Conservation (phyloP, 2,888 invertebrate genomes). For the Ctenicera cuprea region DNA sequence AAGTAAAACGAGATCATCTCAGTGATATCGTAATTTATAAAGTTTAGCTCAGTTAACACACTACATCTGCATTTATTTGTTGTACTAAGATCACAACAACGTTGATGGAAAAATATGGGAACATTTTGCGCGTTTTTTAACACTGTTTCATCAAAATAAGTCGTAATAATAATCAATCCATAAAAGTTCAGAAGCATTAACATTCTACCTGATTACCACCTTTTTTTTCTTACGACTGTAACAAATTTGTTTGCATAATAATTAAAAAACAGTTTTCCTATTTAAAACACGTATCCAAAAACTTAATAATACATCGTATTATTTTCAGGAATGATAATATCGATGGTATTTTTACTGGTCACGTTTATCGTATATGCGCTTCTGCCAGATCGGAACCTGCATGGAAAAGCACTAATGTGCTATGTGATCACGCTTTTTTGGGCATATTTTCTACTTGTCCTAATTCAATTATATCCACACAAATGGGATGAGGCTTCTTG, state of each 20-base stretch:
- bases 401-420: slow-evolving; percentile 86
- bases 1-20: too few relatives aligned
- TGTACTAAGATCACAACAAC: background rate
- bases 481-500: background rate
- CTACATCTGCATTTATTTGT: slow-evolving; percentile 11
- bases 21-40: too few relatives aligned
- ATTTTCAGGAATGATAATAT: slow-evolving; percentile 81
- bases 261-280: too few relatives aligned
- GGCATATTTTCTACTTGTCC: slow-evolving; percentile 79
- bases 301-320: slow-evolving; percentile 1
- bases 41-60: background rate
- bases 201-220: too few relatives aligned
- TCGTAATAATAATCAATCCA: background rate
- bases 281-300: background rate
- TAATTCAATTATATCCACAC: slow-evolving; percentile 69
- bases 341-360: slow-evolving; percentile 82
- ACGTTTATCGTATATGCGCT: slow-evolving; percentile 84
- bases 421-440: slow-evolving; percentile 81
- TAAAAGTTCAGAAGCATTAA: too few relatives aligned
- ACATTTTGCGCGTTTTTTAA: background rate
- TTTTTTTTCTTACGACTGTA: too few relatives aligned
- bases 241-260: too few relatives aligned
- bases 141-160: background rate
- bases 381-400: slow-evolving; percentile 84
- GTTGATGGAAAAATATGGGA: slow-evolving; percentile 4